A percentile compares a stretch with the other conserved stretches of the same genome.
Conservation (phyloP, 2,113 vertebrate genomes). For the Erythrocercus mccallii region DNA sequence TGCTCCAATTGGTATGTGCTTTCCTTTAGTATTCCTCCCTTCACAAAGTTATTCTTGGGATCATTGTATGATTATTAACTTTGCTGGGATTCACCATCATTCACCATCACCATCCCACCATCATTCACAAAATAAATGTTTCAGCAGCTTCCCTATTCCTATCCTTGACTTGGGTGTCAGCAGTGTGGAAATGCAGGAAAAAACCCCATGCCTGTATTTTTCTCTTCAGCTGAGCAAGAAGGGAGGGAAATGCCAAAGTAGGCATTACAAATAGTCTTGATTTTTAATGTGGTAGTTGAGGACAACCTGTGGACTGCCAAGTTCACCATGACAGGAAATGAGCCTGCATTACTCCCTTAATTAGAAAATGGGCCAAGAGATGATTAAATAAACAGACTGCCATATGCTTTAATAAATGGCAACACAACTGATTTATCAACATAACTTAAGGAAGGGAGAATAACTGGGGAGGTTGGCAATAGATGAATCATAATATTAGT, state of each 20-base stretch:
- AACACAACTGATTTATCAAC: conserved; percentile 47
- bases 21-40: neutral
- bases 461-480: neutral
- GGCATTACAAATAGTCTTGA: neutral
- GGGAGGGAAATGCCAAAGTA: neutral
- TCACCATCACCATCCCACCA: neutral
- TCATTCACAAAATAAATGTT: neutral
- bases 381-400: conserved; percentile 34
- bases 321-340: conserved; percentile 15
- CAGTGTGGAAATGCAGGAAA: neutral
- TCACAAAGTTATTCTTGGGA: neutral
- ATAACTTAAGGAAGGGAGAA: neutral
- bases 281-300: neutral
- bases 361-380: conserved; percentile 39
- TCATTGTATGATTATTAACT: neutral
- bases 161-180: neutral
- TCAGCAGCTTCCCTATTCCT: neutral
- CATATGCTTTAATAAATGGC: neutral
- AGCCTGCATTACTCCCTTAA: conserved; percentile 30
- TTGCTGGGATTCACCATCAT: neutral
- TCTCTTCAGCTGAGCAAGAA: neutral
- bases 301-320: neutral
- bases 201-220: neutral
- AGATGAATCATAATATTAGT: neutral
- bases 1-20: neutral